Percentiles rank a stretch among this genome's conserved stretches.
Evolutionary conservation across 2,113 vertebrate species (phyloP).

Genomic region (Todiramphus chloris): DNA sequence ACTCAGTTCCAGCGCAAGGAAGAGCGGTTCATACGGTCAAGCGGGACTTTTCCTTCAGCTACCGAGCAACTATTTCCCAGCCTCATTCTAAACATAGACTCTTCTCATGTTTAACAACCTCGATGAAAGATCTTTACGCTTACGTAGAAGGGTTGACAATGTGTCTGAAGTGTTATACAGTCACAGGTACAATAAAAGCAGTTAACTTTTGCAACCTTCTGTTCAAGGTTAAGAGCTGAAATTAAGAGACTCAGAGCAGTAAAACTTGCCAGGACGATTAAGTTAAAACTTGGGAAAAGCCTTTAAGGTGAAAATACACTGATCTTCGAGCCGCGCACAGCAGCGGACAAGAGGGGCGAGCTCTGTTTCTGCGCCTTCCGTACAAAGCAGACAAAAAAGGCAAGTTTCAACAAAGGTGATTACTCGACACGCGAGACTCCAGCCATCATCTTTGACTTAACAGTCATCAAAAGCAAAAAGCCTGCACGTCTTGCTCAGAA

Average conservation of each 20-base stretch:
- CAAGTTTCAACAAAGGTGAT: neutral
- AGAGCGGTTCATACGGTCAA: neutral
- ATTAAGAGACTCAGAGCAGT: neutral
- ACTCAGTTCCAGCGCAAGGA: accelerated
- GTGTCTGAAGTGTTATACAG: neutral
- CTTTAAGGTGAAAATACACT: neutral
- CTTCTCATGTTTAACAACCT: neutral
- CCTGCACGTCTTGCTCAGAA: neutral
- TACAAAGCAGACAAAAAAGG: accelerated
- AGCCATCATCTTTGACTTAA: accelerated
- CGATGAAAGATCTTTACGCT: neutral
- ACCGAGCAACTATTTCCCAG: neutral
- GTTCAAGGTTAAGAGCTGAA: conserved; percentile 34
- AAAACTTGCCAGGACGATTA: neutral
- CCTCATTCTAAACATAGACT: neutral
- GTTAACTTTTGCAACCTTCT: neutral
- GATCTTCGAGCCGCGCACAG: neutral
- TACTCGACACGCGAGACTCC: neutral
- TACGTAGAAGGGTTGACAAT: neutral
- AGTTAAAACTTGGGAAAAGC: neutral
- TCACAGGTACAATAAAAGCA: conserved; percentile 16
- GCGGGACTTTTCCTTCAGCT: neutral
- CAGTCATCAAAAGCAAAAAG: neutral
- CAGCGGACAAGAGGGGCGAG: neutral
- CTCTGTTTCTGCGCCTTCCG: neutral